These are phyloP conservation scores for Cheilosia variabilis DNA, from an alignment of 2,888 invertebrate species.

Conservation along the genomic window DNA sequence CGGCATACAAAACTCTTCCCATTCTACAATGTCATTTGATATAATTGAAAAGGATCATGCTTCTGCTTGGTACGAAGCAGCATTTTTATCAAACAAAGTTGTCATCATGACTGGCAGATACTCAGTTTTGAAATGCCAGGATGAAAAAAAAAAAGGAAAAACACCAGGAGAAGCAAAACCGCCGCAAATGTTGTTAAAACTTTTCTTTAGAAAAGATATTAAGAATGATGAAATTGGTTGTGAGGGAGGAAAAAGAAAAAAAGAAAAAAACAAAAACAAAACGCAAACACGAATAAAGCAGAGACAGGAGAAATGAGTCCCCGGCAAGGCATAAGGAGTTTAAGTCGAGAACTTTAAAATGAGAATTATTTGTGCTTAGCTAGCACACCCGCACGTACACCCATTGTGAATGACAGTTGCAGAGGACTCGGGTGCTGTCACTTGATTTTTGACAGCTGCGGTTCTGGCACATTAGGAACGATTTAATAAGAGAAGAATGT, in stretches of 20 bases:
- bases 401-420: not conserved
- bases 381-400: too few relatives aligned
- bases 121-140: conserved; percentile 38
- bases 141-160: not conserved
- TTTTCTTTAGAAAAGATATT: conserved; percentile 48
- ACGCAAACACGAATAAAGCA: conserved; percentile 6
- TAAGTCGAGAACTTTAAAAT: conserved; percentile 42
- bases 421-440: not conserved
- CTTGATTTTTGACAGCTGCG: not conserved
- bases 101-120: conserved; percentile 69
- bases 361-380: conserved; percentile 9
- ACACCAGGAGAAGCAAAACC: conserved; percentile 2
- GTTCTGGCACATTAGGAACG: not conserved
- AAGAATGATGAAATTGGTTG: conserved; percentile 55
- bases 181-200: conserved; percentile 63
- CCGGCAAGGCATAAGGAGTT: conserved; percentile 23
- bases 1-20: conserved; percentile 40
- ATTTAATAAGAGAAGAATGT: too few relatives aligned
- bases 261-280: not conserved
- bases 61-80: conserved; percentile 56
- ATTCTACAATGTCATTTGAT: conserved; percentile 61
- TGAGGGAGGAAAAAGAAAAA: conserved; percentile 9
- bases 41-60: conserved; percentile 73
- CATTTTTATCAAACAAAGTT: conserved; percentile 65
- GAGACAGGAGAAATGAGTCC: conserved; percentile 17